Evolutionary conservation across 2,113 vertebrate species (phyloP), one percentile per base, ranked within the genome.

Genomic region (Lanius collurio): DNA sequence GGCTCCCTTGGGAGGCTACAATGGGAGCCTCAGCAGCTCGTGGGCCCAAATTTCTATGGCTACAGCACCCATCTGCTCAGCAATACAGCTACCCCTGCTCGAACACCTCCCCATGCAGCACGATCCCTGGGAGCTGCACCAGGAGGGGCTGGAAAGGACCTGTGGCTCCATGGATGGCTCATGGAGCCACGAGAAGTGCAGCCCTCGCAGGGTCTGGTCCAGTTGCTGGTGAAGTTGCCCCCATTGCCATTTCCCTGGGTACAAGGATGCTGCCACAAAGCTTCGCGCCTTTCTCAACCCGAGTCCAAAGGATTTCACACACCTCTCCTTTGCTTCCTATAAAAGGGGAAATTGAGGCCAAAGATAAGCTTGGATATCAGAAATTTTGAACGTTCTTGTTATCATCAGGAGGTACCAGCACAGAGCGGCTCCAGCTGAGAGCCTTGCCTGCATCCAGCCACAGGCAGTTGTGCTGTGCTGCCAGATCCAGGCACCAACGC

Each of bases 1-100:
- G 90, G 60, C 95, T 76, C 19, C 19, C 90, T 93, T 91, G 76
- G 86, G 96, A 96, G 76, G 85, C 83, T 84, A 95, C 94, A 97
- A 93, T 94, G 79, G 87, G 56, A 73, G 73, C 27, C 93, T 88
- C 75, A 26, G 85, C 67, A 60, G 84, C 89, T 90, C 85, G 37
- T 7, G 83, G 59, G 75, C 94, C 74, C 86, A 39, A 93, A 95
- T 95, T 96, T 96, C 95, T 96, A 97, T 94, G 89, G 89, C 87
- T 96, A 95, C 78, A 92, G 83, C 96, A 90, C 80, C 94, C 93
- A 94, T 74, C 80, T 83, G 90, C 73, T 50, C 79, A 94, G 83
- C 63, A 42, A 88, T 31, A 96, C 91, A 74, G 83, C 15, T 46
- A 33, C 37, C 90, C 15, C 68, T 90, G 80, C 89, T n/a, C 7